Conservation (phyloP, 2,797 vertebrate genomes). For the Salmo trutta region DNA sequence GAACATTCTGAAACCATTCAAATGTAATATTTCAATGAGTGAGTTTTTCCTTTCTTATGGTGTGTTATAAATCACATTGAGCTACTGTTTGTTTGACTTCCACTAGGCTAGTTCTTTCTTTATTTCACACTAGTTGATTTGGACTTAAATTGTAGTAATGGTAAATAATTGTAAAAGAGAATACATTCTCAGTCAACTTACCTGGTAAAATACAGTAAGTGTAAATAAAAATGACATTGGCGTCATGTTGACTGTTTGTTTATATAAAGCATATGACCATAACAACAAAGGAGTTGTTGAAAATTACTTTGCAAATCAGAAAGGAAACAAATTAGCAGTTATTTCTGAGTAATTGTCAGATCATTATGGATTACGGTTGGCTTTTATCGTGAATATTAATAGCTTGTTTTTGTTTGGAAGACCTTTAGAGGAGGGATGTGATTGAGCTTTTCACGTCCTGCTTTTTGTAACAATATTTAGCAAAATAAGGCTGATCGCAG, state of each 20-base stretch:
- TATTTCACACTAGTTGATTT: neutral
- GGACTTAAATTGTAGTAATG: neutral
- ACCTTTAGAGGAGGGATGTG: slow-evolving; percentile 1
- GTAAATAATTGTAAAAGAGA: too few relatives aligned
- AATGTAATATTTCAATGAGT: too few relatives aligned
- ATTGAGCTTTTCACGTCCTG: neutral
- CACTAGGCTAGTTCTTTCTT: neutral
- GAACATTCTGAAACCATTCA: too few relatives aligned
- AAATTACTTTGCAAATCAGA: neutral
- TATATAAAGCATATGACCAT: neutral
- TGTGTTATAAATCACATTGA: neutral
- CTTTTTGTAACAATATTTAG: slow-evolving; percentile 1
- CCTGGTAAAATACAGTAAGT: too few relatives aligned
- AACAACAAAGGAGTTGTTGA: neutral
- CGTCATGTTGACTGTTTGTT: neutral
- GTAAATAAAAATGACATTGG: too few relatives aligned
- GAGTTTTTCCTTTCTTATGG: too few relatives aligned
- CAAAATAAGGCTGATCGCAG: neutral
- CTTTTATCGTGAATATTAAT: neutral
- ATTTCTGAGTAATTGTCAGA: neutral
- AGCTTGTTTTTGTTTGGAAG: neutral
- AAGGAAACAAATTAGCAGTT: too few relatives aligned
- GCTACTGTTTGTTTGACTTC: neutral
- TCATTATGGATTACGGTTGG: neutral
- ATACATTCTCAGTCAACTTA: too few relatives aligned